These are phyloP conservation scores for Orchesellides sinensis DNA, from an alignment of 2,888 invertebrate species.

Conservation along the genomic window DNA sequence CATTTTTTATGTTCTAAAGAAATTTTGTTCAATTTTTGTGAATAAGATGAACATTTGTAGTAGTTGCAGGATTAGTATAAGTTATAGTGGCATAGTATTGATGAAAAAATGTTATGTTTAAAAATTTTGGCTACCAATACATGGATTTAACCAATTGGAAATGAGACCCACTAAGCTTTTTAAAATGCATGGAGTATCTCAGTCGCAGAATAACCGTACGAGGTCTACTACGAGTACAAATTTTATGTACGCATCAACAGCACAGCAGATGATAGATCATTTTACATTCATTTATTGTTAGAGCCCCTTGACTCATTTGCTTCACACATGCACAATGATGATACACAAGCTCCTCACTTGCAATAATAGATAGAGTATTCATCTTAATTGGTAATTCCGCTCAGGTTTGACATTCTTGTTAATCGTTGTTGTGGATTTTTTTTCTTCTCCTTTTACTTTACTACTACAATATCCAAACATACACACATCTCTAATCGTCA, in stretches of 20 bases:
- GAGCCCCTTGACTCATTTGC: too few relatives aligned
- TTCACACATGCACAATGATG: not conserved
- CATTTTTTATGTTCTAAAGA: not conserved
- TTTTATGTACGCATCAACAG: not conserved
- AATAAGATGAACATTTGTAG: too few relatives aligned
- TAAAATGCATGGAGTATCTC: slow-evolving; percentile 32
- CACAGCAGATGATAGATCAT: not conserved
- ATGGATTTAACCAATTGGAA: not conserved
- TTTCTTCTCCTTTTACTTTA: slow-evolving; percentile 1
- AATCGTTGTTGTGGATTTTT: slow-evolving; percentile 47
- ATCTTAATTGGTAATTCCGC: slow-evolving; percentile 56
- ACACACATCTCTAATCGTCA: not conserved
- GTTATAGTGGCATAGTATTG: too few relatives aligned
- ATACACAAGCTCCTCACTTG: not conserved
- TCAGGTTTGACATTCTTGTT: slow-evolving; percentile 66
- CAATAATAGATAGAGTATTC: slow-evolving; percentile 9
- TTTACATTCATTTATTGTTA: slow-evolving; percentile 6
- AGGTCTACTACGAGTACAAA: not conserved
- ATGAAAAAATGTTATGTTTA: too few relatives aligned
- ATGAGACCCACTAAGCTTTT: slow-evolving; percentile 4
- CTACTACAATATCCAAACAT: not conserved
- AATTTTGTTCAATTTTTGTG: not conserved
- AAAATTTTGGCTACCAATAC: too few relatives aligned
- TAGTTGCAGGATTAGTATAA: too few relatives aligned
- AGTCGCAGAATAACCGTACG: not conserved